A percentile compares a stretch with the other conserved stretches of the same genome.
phyloP scores from a whole-genome alignment of 2,888 invertebrate genomes.

The Alviniconcha strummeri region DNA sequence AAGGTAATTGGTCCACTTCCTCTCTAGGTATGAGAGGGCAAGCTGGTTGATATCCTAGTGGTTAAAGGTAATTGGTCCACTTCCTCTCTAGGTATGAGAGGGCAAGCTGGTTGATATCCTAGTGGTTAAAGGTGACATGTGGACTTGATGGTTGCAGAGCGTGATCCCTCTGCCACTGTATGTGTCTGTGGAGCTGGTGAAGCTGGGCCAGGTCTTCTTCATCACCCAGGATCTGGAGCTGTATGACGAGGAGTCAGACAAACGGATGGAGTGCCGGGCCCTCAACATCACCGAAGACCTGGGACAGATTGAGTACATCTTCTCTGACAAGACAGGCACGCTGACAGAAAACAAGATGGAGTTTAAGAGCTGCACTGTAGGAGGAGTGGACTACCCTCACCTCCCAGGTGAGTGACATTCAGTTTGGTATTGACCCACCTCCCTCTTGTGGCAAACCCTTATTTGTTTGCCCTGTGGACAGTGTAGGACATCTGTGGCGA shows the following conservation, averaged over 20 bases:
- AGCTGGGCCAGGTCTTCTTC: slow-evolving; percentile 95
- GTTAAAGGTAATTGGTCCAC: too few relatives aligned
- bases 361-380: slow-evolving; percentile 91
- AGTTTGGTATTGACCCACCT: neutral
- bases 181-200: slow-evolving; percentile 97
- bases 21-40: too few relatives aligned
- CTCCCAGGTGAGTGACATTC: slow-evolving; percentile 47
- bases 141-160: slow-evolving; percentile 77
- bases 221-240: slow-evolving; percentile 92
- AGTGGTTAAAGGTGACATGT: too few relatives aligned
- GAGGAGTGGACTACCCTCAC: slow-evolving; percentile 86
- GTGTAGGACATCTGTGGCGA: too few relatives aligned
- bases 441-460: too few relatives aligned
- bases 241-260: slow-evolving; percentile 88
- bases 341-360: slow-evolving; percentile 98
- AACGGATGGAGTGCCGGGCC: slow-evolving; percentile 90
- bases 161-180: slow-evolving; percentile 98
- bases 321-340: slow-evolving; percentile 98
- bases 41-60: too few relatives aligned
- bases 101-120: too few relatives aligned
- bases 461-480: too few relatives aligned
- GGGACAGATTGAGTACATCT: slow-evolving; percentile 93
- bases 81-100: too few relatives aligned
- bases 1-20: too few relatives aligned
- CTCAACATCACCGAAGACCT: slow-evolving; percentile 97